Evolutionary conservation across 1,140 invertebrate species (phyloP), one percentile per base, ranked within the genome.

Genomic region (Matsumurasca onukii): DNA sequence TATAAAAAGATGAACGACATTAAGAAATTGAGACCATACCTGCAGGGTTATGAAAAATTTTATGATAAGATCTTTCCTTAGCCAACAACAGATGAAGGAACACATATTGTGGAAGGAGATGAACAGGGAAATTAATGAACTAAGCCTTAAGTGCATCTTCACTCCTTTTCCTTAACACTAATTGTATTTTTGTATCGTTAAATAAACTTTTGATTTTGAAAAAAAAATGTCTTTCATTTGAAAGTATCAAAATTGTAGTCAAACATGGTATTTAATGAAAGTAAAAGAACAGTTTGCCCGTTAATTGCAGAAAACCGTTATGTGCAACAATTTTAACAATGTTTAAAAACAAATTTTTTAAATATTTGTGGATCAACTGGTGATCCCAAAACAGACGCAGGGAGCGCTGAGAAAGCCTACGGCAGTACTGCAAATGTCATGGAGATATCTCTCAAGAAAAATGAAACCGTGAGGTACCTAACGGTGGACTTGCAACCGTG

Each of bases 1-100:
- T 20, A 51, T 17, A 22, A 17, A n/a, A 51, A 51, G 49, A 5
- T 51, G n/a, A 51, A 51, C 24, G 49, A 51, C 24, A 22, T 51
- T 5, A 51, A 22, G 24, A 51, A 51, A 22, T 51, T 51, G 24
- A 51, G 17, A 5, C n/a, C n/a, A 17, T 45, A 45, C 34, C 9
- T 17, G 9, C 9, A 9, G 34, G 34, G 34, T 12, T 45, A 45
- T 17, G 34, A 51, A 51, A 22, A 51, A 3, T 51, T 51, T 22
- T 51, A 51, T 22, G 24, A 51, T 20, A 51, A 17, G n/a, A 20
- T 51, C 17, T 51, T 51, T 20, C 49, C n/a, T 20, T 51, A 22
- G 49, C 49, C 49, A 51, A 51, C 49, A 20, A 51, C 49, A 51
- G 49, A 51, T 51, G 49, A 3, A 5, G 49, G 24, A 51, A 22